These are phyloP conservation scores for Eucera pruinosa DNA, from an alignment of 2,888 invertebrate species.

Conservation along the genomic window DNA sequence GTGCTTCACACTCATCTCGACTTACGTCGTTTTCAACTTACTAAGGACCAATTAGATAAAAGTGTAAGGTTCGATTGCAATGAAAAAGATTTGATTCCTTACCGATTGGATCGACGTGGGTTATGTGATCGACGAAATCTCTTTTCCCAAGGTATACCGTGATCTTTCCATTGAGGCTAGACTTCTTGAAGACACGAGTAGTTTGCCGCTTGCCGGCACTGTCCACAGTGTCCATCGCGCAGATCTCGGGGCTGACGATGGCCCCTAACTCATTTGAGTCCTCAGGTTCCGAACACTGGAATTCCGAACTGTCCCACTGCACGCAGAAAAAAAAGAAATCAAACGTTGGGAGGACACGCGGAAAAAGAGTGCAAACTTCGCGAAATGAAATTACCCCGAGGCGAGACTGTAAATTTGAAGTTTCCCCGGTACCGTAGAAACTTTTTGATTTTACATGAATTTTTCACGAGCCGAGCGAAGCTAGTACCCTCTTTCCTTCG, in stretches of 20 bases:
- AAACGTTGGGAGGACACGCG: no score
- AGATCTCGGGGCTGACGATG: conserved; percentile 67
- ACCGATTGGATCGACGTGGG: conserved; percentile 94
- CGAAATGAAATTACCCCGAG: not conserved
- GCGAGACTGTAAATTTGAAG: not conserved
- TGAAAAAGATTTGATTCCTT: conserved; percentile 28
- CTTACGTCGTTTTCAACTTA: no score
- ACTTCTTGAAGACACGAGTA: conserved; percentile 83
- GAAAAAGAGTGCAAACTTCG: no score
- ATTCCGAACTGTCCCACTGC: conserved; percentile 75
- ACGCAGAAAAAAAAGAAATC: conserved; percentile 38
- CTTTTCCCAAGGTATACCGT: conserved; percentile 96
- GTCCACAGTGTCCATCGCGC: conserved; percentile 80
- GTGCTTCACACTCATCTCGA: no score
- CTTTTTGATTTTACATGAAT: conserved; percentile 2
- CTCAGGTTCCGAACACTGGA: conserved; percentile 73
- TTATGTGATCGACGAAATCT: conserved; percentile 96
- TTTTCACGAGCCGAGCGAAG: not conserved
- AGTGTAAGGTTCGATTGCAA: no score
- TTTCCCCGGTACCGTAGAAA: not conserved
- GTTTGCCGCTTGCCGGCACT: conserved; percentile 79
- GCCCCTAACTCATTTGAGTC: conserved; percentile 77
- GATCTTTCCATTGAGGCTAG: conserved; percentile 86
- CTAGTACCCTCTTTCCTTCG: not conserved
- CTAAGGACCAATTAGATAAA: no score